These are phyloP conservation scores for Cryptotis parvus DNA, from an alignment of 2,113 vertebrate species.

Conservation along the genomic window DNA sequence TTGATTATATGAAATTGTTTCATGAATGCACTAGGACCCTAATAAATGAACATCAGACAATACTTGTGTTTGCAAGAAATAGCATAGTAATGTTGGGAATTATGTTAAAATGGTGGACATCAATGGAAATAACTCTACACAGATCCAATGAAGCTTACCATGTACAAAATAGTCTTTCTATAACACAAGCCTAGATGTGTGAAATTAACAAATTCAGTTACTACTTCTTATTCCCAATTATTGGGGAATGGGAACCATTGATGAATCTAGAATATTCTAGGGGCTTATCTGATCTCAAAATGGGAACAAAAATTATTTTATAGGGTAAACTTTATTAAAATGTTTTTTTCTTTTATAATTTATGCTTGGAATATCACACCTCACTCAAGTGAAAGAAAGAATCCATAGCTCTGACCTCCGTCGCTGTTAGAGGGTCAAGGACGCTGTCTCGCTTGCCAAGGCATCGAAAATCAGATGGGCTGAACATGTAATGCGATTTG, in stretches of 20 bases:
- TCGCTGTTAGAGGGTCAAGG: too few relatives aligned
- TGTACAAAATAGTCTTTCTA: not conserved
- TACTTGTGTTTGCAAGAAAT: not conserved
- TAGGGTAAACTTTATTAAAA: not conserved
- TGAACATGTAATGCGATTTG: too few relatives aligned
- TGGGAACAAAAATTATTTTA: not conserved
- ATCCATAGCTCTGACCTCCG: too few relatives aligned
- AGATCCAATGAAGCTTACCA: not conserved
- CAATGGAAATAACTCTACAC: not conserved
- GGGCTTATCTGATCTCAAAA: not conserved
- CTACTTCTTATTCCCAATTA: not conserved
- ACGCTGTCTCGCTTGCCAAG: too few relatives aligned
- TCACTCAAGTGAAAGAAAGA: too few relatives aligned
- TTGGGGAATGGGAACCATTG: not conserved
- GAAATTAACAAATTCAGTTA: not conserved
- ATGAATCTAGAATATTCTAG: not conserved
- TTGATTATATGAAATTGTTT: not conserved
- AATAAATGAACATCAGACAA: not conserved
- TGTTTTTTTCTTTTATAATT: slow-evolving; percentile 42
- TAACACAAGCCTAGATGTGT: not conserved
- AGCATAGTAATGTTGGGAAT: not conserved
- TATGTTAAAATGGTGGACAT: not conserved
- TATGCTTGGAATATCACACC: too few relatives aligned
- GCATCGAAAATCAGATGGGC: too few relatives aligned
- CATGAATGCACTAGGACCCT: not conserved